These are phyloP conservation scores for Venusia cambrica DNA, from an alignment of 2,888 invertebrate species.

Conservation along the genomic window DNA sequence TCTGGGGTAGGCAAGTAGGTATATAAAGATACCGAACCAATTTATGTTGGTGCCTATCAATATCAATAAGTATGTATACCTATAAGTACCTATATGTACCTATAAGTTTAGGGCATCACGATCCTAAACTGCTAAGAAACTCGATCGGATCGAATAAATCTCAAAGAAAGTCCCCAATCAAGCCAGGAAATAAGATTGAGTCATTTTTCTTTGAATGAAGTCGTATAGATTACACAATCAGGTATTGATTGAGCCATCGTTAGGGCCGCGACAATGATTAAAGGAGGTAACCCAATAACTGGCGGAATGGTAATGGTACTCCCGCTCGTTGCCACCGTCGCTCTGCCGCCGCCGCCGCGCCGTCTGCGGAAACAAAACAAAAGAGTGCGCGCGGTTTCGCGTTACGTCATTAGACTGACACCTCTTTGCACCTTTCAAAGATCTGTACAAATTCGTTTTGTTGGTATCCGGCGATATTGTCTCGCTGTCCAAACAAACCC, in stretches of 20 bases:
- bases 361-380: slow-evolving; percentile 64
- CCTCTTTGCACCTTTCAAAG: slow-evolving; percentile 46
- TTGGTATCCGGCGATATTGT: slow-evolving; percentile 61
- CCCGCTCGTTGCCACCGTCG: slow-evolving; percentile 33
- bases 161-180: slow-evolving; percentile 28
- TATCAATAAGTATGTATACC: too few relatives aligned
- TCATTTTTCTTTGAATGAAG: slow-evolving; percentile 52
- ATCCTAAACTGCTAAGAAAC: slow-evolving; percentile 13
- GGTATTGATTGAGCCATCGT: slow-evolving; percentile 51
- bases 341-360: slow-evolving; percentile 26
- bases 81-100: too few relatives aligned
- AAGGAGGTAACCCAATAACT: slow-evolving; percentile 72
- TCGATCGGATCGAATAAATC: slow-evolving; percentile 18
- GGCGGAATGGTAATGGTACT: too few relatives aligned
- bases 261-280: slow-evolving; percentile 62
- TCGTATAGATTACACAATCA: slow-evolving; percentile 68
- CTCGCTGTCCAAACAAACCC: slow-evolving; percentile 56
- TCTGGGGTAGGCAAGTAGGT: too few relatives aligned
- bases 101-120: too few relatives aligned
- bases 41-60: too few relatives aligned
- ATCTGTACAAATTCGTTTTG: slow-evolving; percentile 49
- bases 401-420: slow-evolving; percentile 67
- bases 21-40: too few relatives aligned
- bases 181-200: slow-evolving; percentile 44
- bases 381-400: slow-evolving; percentile 55